Base-by-base conservation (phyloP, 2,113 vertebrate species). In the Aix galericulata region DNA sequence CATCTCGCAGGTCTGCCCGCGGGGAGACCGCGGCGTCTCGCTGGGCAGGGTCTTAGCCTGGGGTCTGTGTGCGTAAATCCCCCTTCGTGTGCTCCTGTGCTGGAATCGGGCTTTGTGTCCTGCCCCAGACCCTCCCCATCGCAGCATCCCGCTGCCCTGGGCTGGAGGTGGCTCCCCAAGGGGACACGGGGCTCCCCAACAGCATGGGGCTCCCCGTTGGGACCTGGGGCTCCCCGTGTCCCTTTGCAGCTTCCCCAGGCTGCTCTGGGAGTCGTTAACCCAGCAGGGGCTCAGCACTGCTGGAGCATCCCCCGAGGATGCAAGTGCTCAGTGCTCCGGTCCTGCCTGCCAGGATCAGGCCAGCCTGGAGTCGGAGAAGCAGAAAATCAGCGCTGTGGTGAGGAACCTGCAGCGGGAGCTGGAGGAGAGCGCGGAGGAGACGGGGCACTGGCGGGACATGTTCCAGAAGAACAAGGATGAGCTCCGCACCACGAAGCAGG, bases 381-480 rank as follows among this genome's bases (percentile, higher is more conserved):
- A 98, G 96, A 99, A 98, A 38, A 98, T 99, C 44, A 98, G 98
- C 42, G 27, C 97, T 0, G 96, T 98, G 1, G 97, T 99, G 50
- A 98, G 98, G 40, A 98, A 97, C 31, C 97, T 99, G 18, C 99
- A 99, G 97, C 97, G 97, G 89, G 98, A 99, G 97, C 93, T 99
- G 89, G 98, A 99, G 64, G 99, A 99, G 92, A 99, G 98, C 64
- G 94, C 98, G 3, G 99, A 99, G 71, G 99, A 99, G 95, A 98
- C 98, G 2, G 95, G 94, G 75, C 99, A 99, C 94, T 99, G 99
- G 99, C 98, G 98, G 97, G 98, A 96, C 97, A 98, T 99, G 98
- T 99, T 99, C 89, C 99, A 99, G 95, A 93, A 97, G 86, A 98
- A 98, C 93, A 98, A 98, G 77, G 99, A 99, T 0, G 99, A 99